These are phyloP conservation scores for Lepus europaeus DNA, from an alignment of 2,113 vertebrate species.

Conservation along the genomic window DNA sequence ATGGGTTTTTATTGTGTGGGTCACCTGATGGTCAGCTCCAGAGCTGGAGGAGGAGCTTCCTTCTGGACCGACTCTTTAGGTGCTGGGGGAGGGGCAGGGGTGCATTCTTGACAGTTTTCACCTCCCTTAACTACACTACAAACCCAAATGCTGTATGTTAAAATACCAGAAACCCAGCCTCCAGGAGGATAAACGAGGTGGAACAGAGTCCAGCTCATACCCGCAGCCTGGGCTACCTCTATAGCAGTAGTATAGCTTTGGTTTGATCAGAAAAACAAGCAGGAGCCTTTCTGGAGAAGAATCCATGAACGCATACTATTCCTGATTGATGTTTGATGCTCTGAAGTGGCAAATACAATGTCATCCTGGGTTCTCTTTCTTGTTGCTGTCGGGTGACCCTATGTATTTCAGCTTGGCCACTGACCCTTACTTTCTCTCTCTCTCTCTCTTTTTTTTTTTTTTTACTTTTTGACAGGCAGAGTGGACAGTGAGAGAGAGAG, in stretches of 20 bases:
- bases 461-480: too few relatives aligned
- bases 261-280: not conserved
- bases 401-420: not conserved
- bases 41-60: not conserved
- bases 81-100: too few relatives aligned
- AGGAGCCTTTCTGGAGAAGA: not conserved
- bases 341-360: not conserved
- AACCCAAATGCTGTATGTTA: not conserved
- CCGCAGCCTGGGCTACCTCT: rapidly evolving
- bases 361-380: not conserved
- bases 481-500: too few relatives aligned
- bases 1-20: too few relatives aligned
- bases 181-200: not conserved
- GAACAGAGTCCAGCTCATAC: not conserved
- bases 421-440: not conserved
- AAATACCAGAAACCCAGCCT: not conserved
- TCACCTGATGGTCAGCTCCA: not conserved
- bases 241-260: not conserved
- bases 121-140: not conserved
- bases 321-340: not conserved
- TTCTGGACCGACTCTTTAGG: not conserved
- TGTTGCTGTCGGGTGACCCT: not conserved
- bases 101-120: not conserved
- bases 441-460: too few relatives aligned
- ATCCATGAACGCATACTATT: not conserved